These are phyloP conservation scores for Gorsachius goisagi DNA, from an alignment of 2,113 vertebrate genomes.

Conservation along the genomic window DNA sequence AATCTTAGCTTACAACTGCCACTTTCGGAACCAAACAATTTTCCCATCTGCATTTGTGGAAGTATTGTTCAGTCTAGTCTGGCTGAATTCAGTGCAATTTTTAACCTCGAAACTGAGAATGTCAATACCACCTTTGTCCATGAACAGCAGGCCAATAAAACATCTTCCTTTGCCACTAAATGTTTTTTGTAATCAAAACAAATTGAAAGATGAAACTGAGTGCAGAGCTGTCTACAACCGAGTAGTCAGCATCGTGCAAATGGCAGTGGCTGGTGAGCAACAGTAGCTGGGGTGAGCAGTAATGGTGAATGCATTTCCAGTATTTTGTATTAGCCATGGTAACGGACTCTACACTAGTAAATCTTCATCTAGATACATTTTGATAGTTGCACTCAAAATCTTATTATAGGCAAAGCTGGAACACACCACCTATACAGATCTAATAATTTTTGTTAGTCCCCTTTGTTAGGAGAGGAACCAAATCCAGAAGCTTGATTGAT, in stretches of 20 bases:
- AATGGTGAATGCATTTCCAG: background rate
- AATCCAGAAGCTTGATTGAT: background rate
- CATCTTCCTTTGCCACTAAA: background rate
- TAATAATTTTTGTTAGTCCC: background rate
- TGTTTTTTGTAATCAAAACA: background rate
- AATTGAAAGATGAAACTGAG: background rate
- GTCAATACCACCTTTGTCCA: background rate
- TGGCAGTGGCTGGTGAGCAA: too few species aligned
- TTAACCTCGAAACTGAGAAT: background rate
- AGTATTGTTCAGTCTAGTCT: too few species aligned
- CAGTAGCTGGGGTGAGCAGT: background rate
- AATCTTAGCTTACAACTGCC: background rate
- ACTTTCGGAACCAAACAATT: background rate
- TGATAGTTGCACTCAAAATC: background rate
- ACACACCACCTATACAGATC: background rate
- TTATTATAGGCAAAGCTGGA: background rate
- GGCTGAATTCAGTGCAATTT: background rate
- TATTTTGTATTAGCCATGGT: background rate
- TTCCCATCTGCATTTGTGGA: background rate
- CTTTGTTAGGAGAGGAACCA: background rate
- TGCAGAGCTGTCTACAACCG: background rate
- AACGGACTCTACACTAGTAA: background rate
- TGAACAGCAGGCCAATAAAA: background rate
- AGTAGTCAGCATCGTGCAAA: background rate
- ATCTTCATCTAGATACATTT: background rate